These are phyloP conservation scores for Agrypnia vestita DNA, from an alignment of 1,140 invertebrate species.

Conservation along the genomic window DNA sequence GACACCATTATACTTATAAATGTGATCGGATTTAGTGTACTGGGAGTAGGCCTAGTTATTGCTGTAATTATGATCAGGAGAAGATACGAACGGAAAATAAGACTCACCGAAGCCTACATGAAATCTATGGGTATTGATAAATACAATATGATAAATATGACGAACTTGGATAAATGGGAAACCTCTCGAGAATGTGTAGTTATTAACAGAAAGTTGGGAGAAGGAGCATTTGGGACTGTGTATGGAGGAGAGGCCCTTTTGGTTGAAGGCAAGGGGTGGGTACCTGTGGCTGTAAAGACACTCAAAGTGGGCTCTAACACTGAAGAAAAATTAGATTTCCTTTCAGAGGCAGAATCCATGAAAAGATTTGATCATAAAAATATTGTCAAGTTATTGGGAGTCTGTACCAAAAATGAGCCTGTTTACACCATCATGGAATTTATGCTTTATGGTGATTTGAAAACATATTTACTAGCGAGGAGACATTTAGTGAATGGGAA, in stretches of 20 bases:
- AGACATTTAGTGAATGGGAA: slow-evolving; percentile 85
- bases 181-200: slow-evolving; percentile 87
- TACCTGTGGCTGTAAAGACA: slow-evolving; percentile 93
- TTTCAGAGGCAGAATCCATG: slow-evolving; percentile 95
- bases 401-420: slow-evolving; percentile 89
- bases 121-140: slow-evolving; percentile 81
- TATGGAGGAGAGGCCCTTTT: slow-evolving; percentile 89
- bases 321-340: slow-evolving; percentile 93
- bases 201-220: slow-evolving; percentile 91
- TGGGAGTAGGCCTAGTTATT: slow-evolving; percentile 76
- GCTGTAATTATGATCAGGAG: slow-evolving; percentile 81
- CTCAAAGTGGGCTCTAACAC: slow-evolving; percentile 86
- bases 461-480: slow-evolving; percentile 88
- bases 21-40: slow-evolving; percentile 77
- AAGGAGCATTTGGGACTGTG: slow-evolving; percentile 92
- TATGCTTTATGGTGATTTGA: slow-evolving; percentile 94
- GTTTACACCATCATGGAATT: slow-evolving; percentile 95
- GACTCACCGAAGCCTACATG: slow-evolving; percentile 81
- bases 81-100: slow-evolving; percentile 83
- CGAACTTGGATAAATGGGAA: slow-evolving; percentile 88
- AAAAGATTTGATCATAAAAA: slow-evolving; percentile 94
- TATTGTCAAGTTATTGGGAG: slow-evolving; percentile 89
- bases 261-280: slow-evolving; percentile 81
- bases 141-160: slow-evolving; percentile 69
- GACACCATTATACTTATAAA: slow-evolving; percentile 82